Evolutionary conservation across 2,888 invertebrate species (phyloP), one percentile per base, ranked within the genome.

Genomic region (Tricholauxania praeusta): DNA sequence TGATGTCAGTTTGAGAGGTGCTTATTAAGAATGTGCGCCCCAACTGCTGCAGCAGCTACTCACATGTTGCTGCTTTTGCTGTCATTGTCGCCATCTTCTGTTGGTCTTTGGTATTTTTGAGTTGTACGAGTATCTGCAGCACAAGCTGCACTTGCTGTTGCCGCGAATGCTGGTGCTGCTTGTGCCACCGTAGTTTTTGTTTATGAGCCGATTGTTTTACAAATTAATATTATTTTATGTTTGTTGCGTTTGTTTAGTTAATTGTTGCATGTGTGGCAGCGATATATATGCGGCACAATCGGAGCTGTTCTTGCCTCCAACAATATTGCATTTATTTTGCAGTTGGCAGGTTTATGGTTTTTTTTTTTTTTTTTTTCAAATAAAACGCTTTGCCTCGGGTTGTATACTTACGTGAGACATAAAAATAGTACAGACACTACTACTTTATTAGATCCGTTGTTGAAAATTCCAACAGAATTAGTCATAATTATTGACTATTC

Each of bases 1-100:
- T 85, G 83, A 84, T 83, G 84, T 83, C 84, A 84, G 82, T 80
- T 78, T 83, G 85, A 85, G 82, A 85, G 84, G 84, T 84, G 83
- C 84, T 84, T 85, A 85, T 84, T 84, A 84, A 83, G 83, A 83
- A 85, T 84, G 84, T 83, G 82, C 83, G 79, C 79, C 82, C 80
- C 75, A 39, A 76, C 76, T 71, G 59, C 14, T 48, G 12, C 22
- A 32, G 63, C 39, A n/a, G 39, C 39, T 19, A 76, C 78, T 77
- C 76, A 76, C 62, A 49, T 53, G 17, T 22, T 53, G 78, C 75
- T 75, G 74, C 74, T 15, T 77, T 75, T 79, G 79, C 78, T 75
- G 28, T 51, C 39, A 28, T 22, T n/a, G 71, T 51, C 55, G 66
- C 66, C 39, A 47, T 51, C 47, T 47, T 47, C 71, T 66, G 57